Conservation (phyloP, 2,113 vertebrate genomes). For the human (Homo sapiens) region DNA sequence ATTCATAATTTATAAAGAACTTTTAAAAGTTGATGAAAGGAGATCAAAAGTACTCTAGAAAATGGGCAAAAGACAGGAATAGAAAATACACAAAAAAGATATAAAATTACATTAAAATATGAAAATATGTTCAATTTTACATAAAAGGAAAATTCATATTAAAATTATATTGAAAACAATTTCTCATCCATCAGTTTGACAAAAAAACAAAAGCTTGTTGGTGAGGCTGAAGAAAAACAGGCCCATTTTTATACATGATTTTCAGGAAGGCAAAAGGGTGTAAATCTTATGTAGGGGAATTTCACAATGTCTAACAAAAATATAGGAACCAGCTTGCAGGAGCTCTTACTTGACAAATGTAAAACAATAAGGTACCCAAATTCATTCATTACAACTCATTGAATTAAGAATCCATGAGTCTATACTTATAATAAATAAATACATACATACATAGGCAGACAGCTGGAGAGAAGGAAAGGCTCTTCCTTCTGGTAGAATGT, state of each 20-base stretch:
- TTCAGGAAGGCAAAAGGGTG: neutral
- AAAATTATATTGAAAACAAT: neutral
- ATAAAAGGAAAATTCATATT: conserved; percentile 25
- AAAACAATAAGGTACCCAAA: neutral
- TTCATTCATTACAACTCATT: neutral
- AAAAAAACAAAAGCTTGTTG: neutral
- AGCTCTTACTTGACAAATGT: neutral
- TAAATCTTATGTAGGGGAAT: neutral
- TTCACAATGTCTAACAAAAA: neutral
- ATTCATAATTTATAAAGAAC: neutral
- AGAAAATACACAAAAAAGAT: neutral
- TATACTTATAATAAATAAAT: neutral
- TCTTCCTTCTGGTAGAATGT: neutral
- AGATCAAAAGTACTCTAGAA: neutral
- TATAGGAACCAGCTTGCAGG: neutral
- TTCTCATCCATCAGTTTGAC: neutral
- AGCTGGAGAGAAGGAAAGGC: neutral
- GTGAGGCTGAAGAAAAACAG: neutral
- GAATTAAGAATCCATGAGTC: neutral
- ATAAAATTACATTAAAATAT: neutral
- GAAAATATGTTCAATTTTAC: neutral
- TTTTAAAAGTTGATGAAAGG: neutral
- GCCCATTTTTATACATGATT: neutral
- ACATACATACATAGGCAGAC: neutral
- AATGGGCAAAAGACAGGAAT: neutral